Evolutionary conservation across 2,888 invertebrate species (phyloP), one percentile per base, ranked within the genome.

Genomic region (Plemyria rubiginata): DNA sequence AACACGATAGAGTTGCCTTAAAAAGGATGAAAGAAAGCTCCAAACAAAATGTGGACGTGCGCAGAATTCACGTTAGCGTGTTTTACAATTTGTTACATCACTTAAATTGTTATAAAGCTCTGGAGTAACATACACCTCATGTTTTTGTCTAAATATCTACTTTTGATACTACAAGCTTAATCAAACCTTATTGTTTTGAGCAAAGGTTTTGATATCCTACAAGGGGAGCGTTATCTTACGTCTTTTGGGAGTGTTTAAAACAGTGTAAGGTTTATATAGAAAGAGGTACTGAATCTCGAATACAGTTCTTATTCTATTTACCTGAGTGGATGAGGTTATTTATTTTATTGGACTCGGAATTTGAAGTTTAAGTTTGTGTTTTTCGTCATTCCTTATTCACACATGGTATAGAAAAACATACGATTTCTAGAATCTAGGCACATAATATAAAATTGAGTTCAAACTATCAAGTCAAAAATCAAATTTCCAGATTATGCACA

Each of bases 51-150:
- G 84, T 77, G 78, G 76, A 87, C 89, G 88, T 88, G 89, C 80
- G 76, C 79, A 73, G 89, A 90, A 89, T 90, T 81, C 84, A 72
- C 81, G 82, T 86, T 83, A 79, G 82, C 85, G 85, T 85, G 85
- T 87, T 88, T 89, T 86, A 90, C 88, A 89, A 90, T 90, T 90
- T 89, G 89, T 90, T 86, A 87, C 87, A 88, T 85, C 84, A 84
- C 88, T 89, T 90, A 89, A 88, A 90, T 90, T 90, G 88, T 90
- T 89, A 89, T 90, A 88, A 89, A 90, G 85, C 85, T 87, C 80
- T 82, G 73, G 77, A 82, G 87, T 85, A 88, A 88, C 86, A 86
- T 85, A 83, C 80, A 73, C 77, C 75, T 67, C 58, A 60, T 68
- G 75, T 61, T 68, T 76, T 74, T 66, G 68, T 71, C 59, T 57